Percentiles rank a stretch among this genome's conserved stretches.
Conservation (phyloP, 2,888 invertebrate species). For the Azorinus chamasolen region DNA sequence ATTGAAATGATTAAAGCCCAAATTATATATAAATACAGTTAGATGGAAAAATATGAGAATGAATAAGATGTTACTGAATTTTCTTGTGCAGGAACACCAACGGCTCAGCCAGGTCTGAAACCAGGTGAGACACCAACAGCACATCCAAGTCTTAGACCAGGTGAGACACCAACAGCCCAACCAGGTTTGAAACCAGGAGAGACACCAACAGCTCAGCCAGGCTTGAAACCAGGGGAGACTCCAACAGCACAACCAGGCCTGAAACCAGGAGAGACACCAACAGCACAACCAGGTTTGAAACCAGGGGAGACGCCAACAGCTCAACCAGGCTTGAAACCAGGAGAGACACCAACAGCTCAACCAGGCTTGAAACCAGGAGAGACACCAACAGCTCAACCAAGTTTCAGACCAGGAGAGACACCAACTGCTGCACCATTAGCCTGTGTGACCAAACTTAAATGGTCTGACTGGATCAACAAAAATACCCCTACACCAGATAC, state of each 20-base stretch:
- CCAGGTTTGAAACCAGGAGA: conserved; percentile 26
- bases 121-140: conserved; percentile 42
- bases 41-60: no score
- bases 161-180: conserved; percentile 41
- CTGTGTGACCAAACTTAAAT: conserved; percentile 50
- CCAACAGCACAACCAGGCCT: conserved; percentile 41
- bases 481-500: conserved; percentile 68
- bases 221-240: conserved; percentile 23
- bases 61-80: no score
- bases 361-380: conserved; percentile 22
- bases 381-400: conserved; percentile 36
- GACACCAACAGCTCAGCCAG: conserved; percentile 46
- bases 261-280: conserved; percentile 33
- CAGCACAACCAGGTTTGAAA: conserved; percentile 45
- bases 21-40: no score
- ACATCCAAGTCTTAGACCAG: conserved; percentile 25
- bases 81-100: no score
- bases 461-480: conserved; percentile 77
- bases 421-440: conserved; percentile 39
- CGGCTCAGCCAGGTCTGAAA: conserved; percentile 22
- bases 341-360: conserved; percentile 31
- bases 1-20: no score
- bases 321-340: conserved; percentile 41
- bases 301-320: conserved; percentile 42
- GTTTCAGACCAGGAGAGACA: conserved; percentile 32